Conservation (phyloP, 1,140 invertebrate genomes). For the Drosophila nigromelanica region DNA sequence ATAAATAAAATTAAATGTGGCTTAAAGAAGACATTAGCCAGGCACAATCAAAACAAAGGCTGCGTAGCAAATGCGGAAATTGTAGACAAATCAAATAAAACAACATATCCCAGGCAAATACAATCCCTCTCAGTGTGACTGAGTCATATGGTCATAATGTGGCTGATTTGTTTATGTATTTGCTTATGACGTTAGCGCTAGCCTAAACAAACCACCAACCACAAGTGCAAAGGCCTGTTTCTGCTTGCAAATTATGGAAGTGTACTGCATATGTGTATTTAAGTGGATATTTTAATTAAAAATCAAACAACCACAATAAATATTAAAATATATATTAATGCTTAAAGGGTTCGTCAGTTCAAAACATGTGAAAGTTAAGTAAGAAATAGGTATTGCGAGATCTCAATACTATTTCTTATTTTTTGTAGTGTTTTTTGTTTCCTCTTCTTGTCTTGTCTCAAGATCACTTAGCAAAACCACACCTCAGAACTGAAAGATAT, state of each 20-base stretch:
- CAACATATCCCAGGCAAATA: not conserved
- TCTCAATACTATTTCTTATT: not conserved
- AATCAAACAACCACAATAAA: no score
- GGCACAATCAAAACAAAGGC: not conserved
- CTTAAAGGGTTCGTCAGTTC: no score
- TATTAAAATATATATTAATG: no score
- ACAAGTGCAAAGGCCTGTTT: no score
- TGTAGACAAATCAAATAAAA: not conserved
- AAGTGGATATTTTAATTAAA: no score
- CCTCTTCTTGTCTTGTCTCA: not conserved
- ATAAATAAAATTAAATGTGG: not conserved
- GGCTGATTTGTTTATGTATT: not conserved
- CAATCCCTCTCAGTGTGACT: not conserved
- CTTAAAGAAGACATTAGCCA: not conserved
- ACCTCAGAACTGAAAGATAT: not conserved
- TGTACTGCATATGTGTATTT: no score
- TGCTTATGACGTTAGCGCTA: not conserved
- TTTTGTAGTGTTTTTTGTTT: not conserved
- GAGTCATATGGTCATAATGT: not conserved
- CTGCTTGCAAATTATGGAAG: no score
- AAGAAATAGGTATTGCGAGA: not conserved
- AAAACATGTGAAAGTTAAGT: no score
- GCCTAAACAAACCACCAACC: no score
- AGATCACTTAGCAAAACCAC: constrained; percentile 3
- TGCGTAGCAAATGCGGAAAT: not conserved